Conservation (phyloP, 2,797 vertebrate genomes). For the Macropodus opercularis region DNA sequence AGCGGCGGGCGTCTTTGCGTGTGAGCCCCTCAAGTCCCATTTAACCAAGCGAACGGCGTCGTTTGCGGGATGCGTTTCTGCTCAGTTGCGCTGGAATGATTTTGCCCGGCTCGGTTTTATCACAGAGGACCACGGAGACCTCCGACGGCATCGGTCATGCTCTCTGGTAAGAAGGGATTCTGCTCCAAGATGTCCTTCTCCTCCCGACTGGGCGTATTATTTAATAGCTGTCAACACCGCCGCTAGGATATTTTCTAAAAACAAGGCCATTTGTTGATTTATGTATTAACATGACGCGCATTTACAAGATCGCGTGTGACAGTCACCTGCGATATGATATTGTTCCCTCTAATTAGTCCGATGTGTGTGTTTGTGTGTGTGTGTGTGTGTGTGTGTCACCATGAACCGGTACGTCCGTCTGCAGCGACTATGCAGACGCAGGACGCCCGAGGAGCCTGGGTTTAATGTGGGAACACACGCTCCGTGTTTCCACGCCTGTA, state of each 20-base stretch:
- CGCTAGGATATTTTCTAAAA: neutral
- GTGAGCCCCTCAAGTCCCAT: neutral
- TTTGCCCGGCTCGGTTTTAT: slow-evolving; percentile 37
- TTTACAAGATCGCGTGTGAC: slow-evolving; percentile 21
- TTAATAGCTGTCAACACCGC: slow-evolving; percentile 5
- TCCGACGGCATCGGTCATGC: slow-evolving; percentile 72
- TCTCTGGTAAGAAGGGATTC: slow-evolving; percentile 68
- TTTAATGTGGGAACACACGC: slow-evolving; percentile 37
- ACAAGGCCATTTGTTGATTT: neutral
- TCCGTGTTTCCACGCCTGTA: slow-evolving; percentile 19
- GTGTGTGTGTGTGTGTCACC: too few relatives aligned
- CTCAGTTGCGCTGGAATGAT: slow-evolving; percentile 32
- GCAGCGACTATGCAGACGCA: slow-evolving; percentile 54
- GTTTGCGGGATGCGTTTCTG: neutral
- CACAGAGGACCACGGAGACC: slow-evolving; percentile 68
- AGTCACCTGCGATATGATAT: slow-evolving; percentile 54
- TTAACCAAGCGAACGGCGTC: neutral
- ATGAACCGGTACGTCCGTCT: slow-evolving; percentile 24
- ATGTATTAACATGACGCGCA: neutral
- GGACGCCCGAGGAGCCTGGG: slow-evolving; percentile 28
- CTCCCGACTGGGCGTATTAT: slow-evolving; percentile 40
- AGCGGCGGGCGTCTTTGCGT: slow-evolving; percentile 6
- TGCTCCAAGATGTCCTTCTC: slow-evolving; percentile 60
- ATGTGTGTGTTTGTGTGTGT: too few relatives aligned
- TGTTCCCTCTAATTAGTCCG: slow-evolving; percentile 31